phyloP scores from a whole-genome alignment of 2,113 vertebrate species.

The Chaetorhynchus papuensis region DNA sequence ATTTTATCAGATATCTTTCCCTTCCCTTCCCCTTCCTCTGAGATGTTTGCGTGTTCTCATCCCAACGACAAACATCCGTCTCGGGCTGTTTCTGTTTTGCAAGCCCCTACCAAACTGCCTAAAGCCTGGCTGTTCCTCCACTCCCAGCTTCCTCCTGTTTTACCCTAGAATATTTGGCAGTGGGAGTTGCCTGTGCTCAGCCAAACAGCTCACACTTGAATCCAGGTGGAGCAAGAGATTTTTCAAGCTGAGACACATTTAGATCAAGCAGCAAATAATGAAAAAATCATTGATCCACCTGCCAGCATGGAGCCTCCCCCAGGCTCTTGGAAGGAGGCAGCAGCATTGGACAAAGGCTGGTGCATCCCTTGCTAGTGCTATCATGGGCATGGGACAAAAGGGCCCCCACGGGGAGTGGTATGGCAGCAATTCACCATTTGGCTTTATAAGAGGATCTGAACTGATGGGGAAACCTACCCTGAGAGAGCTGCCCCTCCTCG shows the following conservation, averaged over 20 bases:
- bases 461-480: neutral
- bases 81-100: conserved; percentile 27
- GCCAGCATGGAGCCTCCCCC: conserved; percentile 7
- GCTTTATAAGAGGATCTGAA: neutral
- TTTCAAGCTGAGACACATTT: conserved; percentile 45
- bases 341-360: neutral
- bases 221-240: conserved; percentile 29
- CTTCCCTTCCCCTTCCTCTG: conserved; percentile 4
- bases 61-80: neutral
- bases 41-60: neutral
- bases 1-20: neutral
- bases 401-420: neutral
- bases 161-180: conserved; percentile 43
- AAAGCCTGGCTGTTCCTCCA: conserved; percentile 21
- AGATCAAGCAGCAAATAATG: conserved; percentile 21
- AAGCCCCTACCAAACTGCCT: conserved; percentile 23
- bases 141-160: conserved; percentile 25
- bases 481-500: neutral
- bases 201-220: conserved; percentile 21
- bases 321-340: conserved; percentile 26
- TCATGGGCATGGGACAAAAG: neutral
- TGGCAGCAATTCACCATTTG: neutral
- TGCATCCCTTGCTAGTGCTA: neutral
- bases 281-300: conserved; percentile 42
- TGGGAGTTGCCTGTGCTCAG: conserved; percentile 13